These are phyloP conservation scores for Etheostoma nigrum DNA, from an alignment of 2,797 vertebrate genomes.

Conservation along the genomic window DNA sequence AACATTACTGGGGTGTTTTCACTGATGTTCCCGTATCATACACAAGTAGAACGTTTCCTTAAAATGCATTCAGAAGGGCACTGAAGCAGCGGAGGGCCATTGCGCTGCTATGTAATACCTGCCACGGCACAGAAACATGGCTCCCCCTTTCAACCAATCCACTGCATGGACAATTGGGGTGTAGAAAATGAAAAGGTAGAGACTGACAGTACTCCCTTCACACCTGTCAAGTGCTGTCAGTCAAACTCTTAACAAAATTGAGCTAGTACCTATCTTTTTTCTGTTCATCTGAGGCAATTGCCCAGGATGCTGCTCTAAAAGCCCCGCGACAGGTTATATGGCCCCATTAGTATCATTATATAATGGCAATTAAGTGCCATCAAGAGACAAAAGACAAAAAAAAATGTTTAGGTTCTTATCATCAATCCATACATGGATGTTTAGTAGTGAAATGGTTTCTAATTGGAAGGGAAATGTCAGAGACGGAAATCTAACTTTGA, in stretches of 20 bases:
- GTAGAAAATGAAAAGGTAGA: conserved; percentile 22
- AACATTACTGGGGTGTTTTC: background rate
- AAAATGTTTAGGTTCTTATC: conserved; percentile 19
- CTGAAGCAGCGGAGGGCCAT: conserved; percentile 2
- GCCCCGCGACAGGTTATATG: conserved; percentile 13
- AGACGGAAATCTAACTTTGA: conserved; percentile 30
- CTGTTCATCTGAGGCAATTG: background rate
- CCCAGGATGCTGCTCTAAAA: conserved; percentile 28
- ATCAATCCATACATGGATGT: conserved; percentile 22
- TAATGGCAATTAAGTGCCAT: conserved; percentile 24
- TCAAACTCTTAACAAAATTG: conserved; percentile 12
- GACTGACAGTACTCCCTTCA: conserved; percentile 43
- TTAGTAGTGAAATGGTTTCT: conserved; percentile 12
- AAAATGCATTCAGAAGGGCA: conserved; percentile 5
- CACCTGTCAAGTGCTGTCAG: conserved; percentile 36
- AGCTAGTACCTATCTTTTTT: conserved; percentile 12
- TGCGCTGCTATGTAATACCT: conserved; percentile 43
- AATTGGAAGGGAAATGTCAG: conserved; percentile 36
- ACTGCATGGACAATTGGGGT: background rate
- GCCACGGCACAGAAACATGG: conserved; percentile 30
- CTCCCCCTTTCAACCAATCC: conserved; percentile 14
- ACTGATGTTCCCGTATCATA: background rate
- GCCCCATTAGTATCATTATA: conserved; percentile 29
- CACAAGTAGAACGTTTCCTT: conserved; percentile 9
- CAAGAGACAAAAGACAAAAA: conserved; percentile 14